Conservation (phyloP, 2,113 vertebrate genomes). For the Lipophrys pholis region DNA sequence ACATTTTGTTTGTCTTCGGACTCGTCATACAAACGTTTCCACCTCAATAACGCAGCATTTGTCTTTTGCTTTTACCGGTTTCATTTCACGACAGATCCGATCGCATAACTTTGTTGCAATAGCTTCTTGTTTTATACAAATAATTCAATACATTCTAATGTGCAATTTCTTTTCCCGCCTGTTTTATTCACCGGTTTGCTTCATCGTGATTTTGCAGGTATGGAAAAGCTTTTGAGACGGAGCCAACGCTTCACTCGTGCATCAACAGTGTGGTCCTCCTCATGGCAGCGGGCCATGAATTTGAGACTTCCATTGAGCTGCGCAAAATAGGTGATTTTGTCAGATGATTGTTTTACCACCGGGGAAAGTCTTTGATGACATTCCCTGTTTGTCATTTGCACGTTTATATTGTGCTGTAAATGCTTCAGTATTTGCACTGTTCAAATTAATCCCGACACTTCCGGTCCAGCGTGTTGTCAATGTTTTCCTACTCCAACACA, state of each 20-base stretch:
- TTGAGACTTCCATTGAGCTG: conserved; percentile 88
- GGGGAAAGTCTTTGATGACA: neutral
- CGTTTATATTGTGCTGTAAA: conserved; percentile 4
- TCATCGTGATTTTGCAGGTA: conserved; percentile 82
- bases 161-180: too few relatives aligned
- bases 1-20: conserved; percentile 1
- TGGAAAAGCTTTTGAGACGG: conserved; percentile 87
- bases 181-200: neutral
- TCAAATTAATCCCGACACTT: neutral
- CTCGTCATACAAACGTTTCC: neutral
- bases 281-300: conserved; percentile 86
- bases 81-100: neutral
- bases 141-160: too few relatives aligned
- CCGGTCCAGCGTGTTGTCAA: too few relatives aligned
- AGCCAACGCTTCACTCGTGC: conserved; percentile 90
- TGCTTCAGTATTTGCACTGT: neutral
- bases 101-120: too few relatives aligned
- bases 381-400: neutral
- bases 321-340: conserved; percentile 85
- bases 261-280: conserved; percentile 90
- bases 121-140: too few relatives aligned
- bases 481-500: too few relatives aligned
- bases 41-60: neutral
- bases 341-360: neutral
- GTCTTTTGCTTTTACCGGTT: neutral